phyloP scores from a whole-genome alignment of 2,888 invertebrate species.

The Drosophila meridiana region DNA sequence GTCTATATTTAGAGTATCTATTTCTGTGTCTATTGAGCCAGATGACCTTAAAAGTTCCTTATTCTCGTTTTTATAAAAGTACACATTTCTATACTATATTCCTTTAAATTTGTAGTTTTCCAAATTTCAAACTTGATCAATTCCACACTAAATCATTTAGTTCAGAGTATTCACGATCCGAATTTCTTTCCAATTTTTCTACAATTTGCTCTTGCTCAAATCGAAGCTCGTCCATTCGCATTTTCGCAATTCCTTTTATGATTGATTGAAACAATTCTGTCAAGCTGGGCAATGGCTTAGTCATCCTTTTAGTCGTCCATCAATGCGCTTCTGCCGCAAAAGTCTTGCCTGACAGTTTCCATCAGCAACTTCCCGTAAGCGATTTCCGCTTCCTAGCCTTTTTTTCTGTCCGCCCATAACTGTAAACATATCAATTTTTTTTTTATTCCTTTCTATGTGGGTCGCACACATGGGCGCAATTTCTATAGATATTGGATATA shows the following conservation, averaged over 20 bases:
- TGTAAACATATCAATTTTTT: slow-evolving; percentile 47
- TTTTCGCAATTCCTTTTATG: slow-evolving; percentile 39
- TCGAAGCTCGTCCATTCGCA: slow-evolving; percentile 22
- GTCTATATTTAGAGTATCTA: too few relatives aligned
- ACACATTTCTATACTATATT: too few relatives aligned
- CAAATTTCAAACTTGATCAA: neutral
- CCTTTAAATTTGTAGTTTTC: neutral
- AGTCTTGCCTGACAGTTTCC: slow-evolving; percentile 49
- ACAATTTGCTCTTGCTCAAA: slow-evolving; percentile 34
- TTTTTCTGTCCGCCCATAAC: slow-evolving; percentile 13
- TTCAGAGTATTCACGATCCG: neutral
- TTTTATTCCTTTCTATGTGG: neutral
- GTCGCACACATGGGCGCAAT: slow-evolving; percentile 18
- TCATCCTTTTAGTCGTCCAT: slow-evolving; percentile 48
- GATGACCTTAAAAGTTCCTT: too few relatives aligned
- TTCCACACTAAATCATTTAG: neutral
- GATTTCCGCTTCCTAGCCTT: slow-evolving; percentile 22
- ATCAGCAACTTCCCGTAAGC: slow-evolving; percentile 36
- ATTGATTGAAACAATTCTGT: slow-evolving; percentile 58
- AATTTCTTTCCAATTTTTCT: neutral
- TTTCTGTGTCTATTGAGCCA: too few relatives aligned
- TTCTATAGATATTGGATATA: neutral
- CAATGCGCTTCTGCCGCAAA: slow-evolving; percentile 38
- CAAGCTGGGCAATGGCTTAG: slow-evolving; percentile 23
- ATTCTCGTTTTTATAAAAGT: too few relatives aligned